Base-by-base conservation (phyloP, 2,888 invertebrate species). In the Eumerus sabulonum region DNA sequence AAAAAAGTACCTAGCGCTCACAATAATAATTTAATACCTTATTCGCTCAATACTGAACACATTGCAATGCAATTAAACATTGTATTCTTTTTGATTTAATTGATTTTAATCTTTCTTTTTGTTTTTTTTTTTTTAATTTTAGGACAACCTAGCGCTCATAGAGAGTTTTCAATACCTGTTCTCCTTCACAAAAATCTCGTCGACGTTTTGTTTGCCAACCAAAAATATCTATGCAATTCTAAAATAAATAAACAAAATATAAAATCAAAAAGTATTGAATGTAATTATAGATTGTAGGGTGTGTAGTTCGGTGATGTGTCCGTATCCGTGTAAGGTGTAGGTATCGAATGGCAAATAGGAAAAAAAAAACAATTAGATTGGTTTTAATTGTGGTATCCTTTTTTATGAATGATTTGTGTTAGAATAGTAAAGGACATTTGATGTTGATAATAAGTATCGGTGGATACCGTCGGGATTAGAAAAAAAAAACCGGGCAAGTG, bases 121-220 rank as follows among this genome's bases (percentile, higher is more conserved):
- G 36, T 18, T 38, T 44, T 59, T 9, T 62, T 27, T 54, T 3
- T 54, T 47, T 14, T 63, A 35, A 45, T 27, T 27, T 51, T 68
- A 77, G 67, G 64, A 79, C 79, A 79, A 59, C 79, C 79, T 79
- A 79, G 79, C 74, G 79, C 74, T 76, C 76, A 71, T 59, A 66
- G 67, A 64, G 59, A 73, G n/a, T 64, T 50, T 71, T 63, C 67
- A 74, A 79, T 79, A 79, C 79, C 79, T 79, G 79, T 79, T 70
- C 79, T 79, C 79, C 79, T 79, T 79, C 79, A 79, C 74, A 79
- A 53, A 38, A 18, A 74, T 54, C 60, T 70, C 70, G 59, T 38
- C 59, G 68, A 64, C 36, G 11, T 44, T 56, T 51, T 64, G 74
- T 35, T 60, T 59, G 74, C 74, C 64, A 68, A 68, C 73, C 68